Percentiles rank a stretch among this genome's conserved stretches.
These are phyloP conservation scores for Cryptus viduatorius DNA, from an alignment of 2,888 invertebrate species.

Conservation along the genomic window DNA sequence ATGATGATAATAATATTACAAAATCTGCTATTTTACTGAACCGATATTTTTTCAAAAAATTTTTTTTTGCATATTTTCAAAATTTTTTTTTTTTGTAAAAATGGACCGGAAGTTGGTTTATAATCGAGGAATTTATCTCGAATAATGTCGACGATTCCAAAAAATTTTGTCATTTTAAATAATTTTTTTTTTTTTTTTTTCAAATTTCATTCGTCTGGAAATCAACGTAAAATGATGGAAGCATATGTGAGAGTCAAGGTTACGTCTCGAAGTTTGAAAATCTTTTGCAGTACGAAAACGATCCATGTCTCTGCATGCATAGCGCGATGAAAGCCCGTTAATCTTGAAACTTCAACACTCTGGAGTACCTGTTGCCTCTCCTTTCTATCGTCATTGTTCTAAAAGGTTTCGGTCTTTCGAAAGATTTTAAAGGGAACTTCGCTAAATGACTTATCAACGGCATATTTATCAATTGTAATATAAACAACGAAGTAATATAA, in stretches of 20 bases:
- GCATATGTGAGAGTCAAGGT: conserved; percentile 18
- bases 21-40: too few species aligned
- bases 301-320: conserved; percentile 28
- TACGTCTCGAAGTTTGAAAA: neutral
- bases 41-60: too few species aligned
- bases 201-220: neutral
- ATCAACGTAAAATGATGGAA: neutral
- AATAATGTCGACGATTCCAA: too few species aligned
- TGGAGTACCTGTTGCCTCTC: conserved; percentile 59
- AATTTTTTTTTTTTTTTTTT: neutral
- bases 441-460: neutral
- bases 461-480: neutral
- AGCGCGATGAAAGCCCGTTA: conserved; percentile 41
- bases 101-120: too few species aligned
- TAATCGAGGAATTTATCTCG: too few species aligned
- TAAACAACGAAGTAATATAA: neutral
- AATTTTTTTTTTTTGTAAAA: too few species aligned
- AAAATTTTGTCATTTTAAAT: too few species aligned
- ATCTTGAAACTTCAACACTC: conserved; percentile 55
- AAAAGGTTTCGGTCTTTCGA: neutral
- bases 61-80: too few species aligned
- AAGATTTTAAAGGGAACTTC: neutral
- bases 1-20: too few species aligned
- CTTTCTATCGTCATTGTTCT: conserved; percentile 1
- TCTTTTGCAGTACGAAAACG: conserved; percentile 3